These are phyloP conservation scores for Microchrysa polita DNA, from an alignment of 2,888 invertebrate species.

Conservation along the genomic window DNA sequence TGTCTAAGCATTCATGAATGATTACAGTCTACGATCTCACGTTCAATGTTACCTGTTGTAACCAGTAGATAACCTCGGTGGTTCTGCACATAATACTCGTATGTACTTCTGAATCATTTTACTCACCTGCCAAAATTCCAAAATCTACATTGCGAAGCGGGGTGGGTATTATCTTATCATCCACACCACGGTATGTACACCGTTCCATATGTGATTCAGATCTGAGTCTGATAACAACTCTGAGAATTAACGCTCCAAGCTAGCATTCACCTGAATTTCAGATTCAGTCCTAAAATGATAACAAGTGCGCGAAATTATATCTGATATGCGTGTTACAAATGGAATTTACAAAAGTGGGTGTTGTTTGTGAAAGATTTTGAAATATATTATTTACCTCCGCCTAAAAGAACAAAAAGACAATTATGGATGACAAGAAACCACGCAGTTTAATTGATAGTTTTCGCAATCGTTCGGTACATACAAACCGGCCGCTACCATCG, in stretches of 20 bases:
- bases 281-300: neutral
- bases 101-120: constrained; percentile 1
- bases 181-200: neutral
- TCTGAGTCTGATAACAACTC: constrained; percentile 15
- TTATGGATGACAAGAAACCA: constrained; percentile 31
- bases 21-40: constrained; percentile 1
- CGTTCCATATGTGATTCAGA: neutral
- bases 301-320: neutral
- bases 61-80: no score
- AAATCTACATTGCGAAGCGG: neutral
- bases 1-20: constrained; percentile 1
- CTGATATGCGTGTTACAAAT: constrained; percentile 3
- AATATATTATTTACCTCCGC: no score
- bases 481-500: neutral
- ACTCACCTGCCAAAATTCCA: constrained; percentile 31
- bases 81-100: neutral
- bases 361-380: neutral
- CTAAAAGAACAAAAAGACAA: no score
- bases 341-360: neutral
- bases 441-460: constrained; percentile 19
- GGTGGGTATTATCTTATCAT: constrained; percentile 27
- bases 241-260: neutral
- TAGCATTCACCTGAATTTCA: neutral
- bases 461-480: constrained; percentile 22
- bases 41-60: no score